Conservation (phyloP, 2,888 invertebrate species). For the Philopedon plagiatum region DNA sequence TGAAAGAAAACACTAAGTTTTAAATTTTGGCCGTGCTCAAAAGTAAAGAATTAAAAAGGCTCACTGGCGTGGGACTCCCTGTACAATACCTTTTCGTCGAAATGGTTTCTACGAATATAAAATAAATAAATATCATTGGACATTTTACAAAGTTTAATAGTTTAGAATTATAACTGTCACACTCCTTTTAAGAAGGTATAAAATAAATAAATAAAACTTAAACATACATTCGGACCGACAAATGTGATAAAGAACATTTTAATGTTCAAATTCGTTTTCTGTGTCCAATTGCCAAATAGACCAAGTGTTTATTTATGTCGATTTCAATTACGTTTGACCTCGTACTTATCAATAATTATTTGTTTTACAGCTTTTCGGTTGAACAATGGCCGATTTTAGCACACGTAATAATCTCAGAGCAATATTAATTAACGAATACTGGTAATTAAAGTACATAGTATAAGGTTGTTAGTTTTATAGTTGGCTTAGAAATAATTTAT, state of each 20-base stretch:
- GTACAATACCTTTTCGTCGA: no score
- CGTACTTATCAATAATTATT: constrained; percentile 42
- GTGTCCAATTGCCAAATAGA: constrained; percentile 36
- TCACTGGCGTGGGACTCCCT: no score
- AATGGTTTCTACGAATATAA: no score
- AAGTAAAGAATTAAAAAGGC: no score
- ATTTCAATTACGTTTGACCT: constrained; percentile 44
- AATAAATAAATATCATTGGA: no score
- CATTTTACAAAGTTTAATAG: no score
- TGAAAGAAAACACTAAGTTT: no score
- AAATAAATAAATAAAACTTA: not conserved
- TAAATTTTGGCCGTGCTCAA: no score
- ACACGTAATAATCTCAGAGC: not conserved
- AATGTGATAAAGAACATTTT: constrained; percentile 36
- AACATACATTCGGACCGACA: not conserved
- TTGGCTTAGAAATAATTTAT: no score
- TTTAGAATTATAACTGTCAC: no score
- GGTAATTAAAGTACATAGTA: not conserved
- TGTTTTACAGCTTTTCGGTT: constrained; percentile 24
- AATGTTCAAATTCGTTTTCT: constrained; percentile 43
- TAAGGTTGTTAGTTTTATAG: not conserved
- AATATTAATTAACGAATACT: not conserved
- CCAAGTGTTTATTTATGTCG: constrained; percentile 43
- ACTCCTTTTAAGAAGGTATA: constrained; percentile 3
- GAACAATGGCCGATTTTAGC: not conserved